Base-by-base conservation (phyloP, 2,113 vertebrate genomes). In the Electrona antarctica region DNA sequence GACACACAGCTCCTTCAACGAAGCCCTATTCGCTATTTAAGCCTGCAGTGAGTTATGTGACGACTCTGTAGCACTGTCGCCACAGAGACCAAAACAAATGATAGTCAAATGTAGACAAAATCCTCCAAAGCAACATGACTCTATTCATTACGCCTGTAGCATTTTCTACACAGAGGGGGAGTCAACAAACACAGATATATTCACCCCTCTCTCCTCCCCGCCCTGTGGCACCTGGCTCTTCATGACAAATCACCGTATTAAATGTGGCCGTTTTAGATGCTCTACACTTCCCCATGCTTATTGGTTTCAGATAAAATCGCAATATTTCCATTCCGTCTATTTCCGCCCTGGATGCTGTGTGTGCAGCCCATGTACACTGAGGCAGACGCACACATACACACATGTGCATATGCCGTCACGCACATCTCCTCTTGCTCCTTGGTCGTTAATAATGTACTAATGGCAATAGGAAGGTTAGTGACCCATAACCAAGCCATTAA, bases 161-260 rank as follows among this genome's bases (percentile, higher is more conserved):
- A 29, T 69, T 79, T 64, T 21, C n/a, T 52, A 47, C 29, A 14
- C 64, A 33, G 21, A 21, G 33, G 33, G 12, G 29, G 1, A 50
- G 14, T 4, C 47, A 49, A 28, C 77, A 84, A 86, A 89, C 82
- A 86, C 75, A 89, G 82, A 82, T 78, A 80, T 79, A 79, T 81
- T 48, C 65, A 59, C 69, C 70, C 64, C 76, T 77, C 33, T 54
- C 74, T 58, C 66, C 63, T 59, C 72, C 48, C 63, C 71, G 71
- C 29, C 63, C 79, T 58, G 48, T 73, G 59, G 67, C 33, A 41
- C 72, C 73, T 33, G 55, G 57, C 69, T 8, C 58, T 60, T 11
- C 71, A 74, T 90, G 89, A 90, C 87, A 87, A 89, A 90, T 89
- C 80, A 84, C 89, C 81, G 69, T 80, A 88, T 87, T 90, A 90